Conservation (phyloP, 2,113 vertebrate species). For the Thoracochromis brauschi region DNA sequence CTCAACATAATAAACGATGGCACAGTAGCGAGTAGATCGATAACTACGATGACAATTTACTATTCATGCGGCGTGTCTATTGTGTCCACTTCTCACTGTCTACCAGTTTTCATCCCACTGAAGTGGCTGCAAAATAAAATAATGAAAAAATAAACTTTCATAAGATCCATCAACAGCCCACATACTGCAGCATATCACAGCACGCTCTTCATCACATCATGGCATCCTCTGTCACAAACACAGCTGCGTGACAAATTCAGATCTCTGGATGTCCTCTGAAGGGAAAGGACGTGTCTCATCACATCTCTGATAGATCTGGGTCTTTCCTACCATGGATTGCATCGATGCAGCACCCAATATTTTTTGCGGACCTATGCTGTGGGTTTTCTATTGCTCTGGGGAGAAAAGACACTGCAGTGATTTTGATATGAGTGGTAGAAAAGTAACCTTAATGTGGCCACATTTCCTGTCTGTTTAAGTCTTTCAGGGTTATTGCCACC, state of each 20-base stretch:
- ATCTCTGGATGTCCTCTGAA: neutral
- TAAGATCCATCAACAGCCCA: neutral
- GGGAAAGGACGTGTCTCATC: neutral
- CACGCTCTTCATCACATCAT: neutral
- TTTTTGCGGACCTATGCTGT: neutral
- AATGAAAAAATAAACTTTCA: neutral
- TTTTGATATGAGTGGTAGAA: neutral
- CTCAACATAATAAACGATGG: neutral
- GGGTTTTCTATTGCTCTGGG: neutral
- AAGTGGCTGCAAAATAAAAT: neutral
- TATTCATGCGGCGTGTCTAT: neutral
- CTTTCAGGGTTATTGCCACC: neutral
- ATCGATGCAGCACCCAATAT: neutral
- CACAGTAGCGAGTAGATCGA: neutral
- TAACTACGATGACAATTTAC: neutral
- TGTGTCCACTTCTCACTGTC: neutral
- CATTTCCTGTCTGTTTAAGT: neutral
- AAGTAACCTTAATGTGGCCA: neutral
- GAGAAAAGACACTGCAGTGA: neutral
- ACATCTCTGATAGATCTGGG: neutral
- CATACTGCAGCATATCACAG: neutral
- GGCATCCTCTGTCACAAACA: neutral
- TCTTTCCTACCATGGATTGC: neutral
- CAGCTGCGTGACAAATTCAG: neutral
- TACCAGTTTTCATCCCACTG: neutral